Evolutionary conservation across 2,888 invertebrate genomes (phyloP).

Genomic region (Plebejus melissa): DNA sequence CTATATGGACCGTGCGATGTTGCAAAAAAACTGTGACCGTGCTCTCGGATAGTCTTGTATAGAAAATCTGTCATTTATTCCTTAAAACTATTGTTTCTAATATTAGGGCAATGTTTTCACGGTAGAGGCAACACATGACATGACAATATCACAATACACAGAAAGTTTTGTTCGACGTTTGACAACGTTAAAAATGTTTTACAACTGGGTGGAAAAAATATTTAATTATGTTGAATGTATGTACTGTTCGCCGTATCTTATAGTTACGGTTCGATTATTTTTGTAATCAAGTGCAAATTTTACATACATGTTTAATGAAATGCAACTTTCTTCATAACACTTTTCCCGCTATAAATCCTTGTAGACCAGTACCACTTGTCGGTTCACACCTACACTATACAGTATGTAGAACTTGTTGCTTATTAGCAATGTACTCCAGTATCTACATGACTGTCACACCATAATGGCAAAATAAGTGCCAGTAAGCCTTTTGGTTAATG

Average conservation of each 20-base stretch:
- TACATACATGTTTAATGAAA: conserved; percentile 16
- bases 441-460: background rate
- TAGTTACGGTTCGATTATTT: background rate
- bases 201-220: too few species aligned
- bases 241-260: background rate
- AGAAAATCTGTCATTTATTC: background rate
- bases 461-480: background rate
- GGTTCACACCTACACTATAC: background rate
- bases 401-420: background rate
- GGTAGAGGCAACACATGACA: too few species aligned
- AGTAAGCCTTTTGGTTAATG: background rate
- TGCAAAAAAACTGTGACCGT: background rate
- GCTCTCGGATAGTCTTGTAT: too few species aligned
- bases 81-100: background rate
- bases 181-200: too few species aligned
- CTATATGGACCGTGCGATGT: background rate
- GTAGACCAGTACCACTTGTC: background rate
- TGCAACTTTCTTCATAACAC: conserved; percentile 25
- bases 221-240: background rate
- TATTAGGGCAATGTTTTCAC: too few species aligned
- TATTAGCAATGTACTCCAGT: background rate
- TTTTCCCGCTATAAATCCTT: conserved; percentile 25
- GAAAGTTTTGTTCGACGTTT: too few species aligned
- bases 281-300: background rate
- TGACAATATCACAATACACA: too few species aligned